Evolutionary conservation across 2,797 vertebrate species (phyloP), one percentile per base, ranked within the genome.

Genomic region (Apogon talboti): DNA sequence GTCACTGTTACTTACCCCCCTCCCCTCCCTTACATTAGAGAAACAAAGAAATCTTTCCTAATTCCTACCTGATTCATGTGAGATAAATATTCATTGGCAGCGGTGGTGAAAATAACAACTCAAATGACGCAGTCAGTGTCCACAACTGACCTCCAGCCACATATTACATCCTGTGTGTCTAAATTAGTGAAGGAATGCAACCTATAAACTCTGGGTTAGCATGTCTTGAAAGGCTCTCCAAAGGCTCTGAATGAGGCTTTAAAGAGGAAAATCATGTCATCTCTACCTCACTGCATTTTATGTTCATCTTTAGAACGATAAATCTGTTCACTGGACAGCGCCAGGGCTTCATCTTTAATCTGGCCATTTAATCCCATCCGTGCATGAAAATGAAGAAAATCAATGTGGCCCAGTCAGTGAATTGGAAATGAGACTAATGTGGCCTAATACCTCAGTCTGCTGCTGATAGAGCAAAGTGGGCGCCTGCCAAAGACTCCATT

Each of bases 361-460:
- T 77, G 60, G 51, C 74, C 67, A 76, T 88, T 90, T 86, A 89
- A 91, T 91, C 81, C 74, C 79, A 81, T 86, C 78, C 80, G 76
- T 83, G 79, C 82, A 78, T 81, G 62, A 70, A 80, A 88, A 84
- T 80, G 64, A 87, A 81, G 62, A 54, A 71, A 82, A 87, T 88
- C 24, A 67, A 89, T 84, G 75, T 66, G 81, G 74, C 82, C 60
- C 56, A 63, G 78, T 74, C 82, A 82, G 76, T 86, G 89, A 89
- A 82, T 87, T 84, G 81, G 87, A 87, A 90, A 87, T 79, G 80
- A 91, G 78, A 83, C 82, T 90, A 84, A 91, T 84, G 81, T 74
- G 82, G 33, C 47, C 65, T 86, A 81, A 87, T 87, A 78, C 61
- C 47, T 72, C 70, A 70, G 73, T 75, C 82, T 74, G 78, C 49